Base-by-base conservation (phyloP, 2,113 vertebrate species). In the Malurus elegans region DNA sequence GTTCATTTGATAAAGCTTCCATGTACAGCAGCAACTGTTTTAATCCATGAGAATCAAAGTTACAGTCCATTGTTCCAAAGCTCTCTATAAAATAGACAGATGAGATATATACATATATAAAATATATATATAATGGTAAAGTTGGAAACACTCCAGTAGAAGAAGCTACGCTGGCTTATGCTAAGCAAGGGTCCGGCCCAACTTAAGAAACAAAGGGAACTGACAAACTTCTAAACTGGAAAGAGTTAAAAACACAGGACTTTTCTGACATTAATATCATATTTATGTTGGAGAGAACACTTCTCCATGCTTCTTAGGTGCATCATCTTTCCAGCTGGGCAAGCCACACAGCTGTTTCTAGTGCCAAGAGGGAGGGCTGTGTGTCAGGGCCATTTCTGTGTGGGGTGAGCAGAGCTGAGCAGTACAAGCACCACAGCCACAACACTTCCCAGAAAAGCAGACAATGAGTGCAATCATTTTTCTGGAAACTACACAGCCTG, bases 371-470 rank as follows among this genome's bases (percentile, higher is more conserved):
- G 62, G 32, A 85, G 44, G 56, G 29, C 47, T 36, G 4, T 6
- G 16, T 31, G 34, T 42, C n/a, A 44, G 2, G 17, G 66, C 32
- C 72, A 50, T 70, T 60, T 61, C 70, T 18, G 21, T 12, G 13
- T 0, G 26, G 9, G 14, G 47, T 16, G 71, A 44, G 36, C 7
- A 44, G 53, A 72, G 45, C 56, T 40, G 75, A 61, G 40, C 1
- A 4, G 57, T 48, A 93, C 5, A 1, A 5, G 12, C 57, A 47
- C 17, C 2, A 2, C 2, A 44, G 34, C n/a, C 53, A 42, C 0
- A 14, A 38, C 42, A 38, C 25, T 80, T 76, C 36, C 79, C 76
- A 90, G 79, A 90, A 82, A 79, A 93, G 53, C 61, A 25, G 9
- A 15, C n/a, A 76, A 19, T 4, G 34, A 93, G 25, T 40, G 28